Base-by-base conservation (phyloP, 1,140 invertebrate species). In the Drosophila sucinea region DNA sequence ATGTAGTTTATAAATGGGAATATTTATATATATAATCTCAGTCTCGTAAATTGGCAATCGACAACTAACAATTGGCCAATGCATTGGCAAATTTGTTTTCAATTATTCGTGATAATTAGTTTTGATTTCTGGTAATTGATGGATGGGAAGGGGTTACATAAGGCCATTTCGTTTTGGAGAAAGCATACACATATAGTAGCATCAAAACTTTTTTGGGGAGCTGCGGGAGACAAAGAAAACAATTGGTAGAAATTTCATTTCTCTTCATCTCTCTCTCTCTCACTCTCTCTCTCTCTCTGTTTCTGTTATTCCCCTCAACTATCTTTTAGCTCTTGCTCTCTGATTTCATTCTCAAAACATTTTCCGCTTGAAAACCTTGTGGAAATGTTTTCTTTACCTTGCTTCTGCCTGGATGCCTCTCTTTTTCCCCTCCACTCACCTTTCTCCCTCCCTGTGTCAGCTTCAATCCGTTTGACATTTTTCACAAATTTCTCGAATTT, bases 51-150 rank as follows among this genome's bases (percentile, higher is more conserved):
- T 41, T 60, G 27, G 40, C 32, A 33, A 23, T 17, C n/a, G 32
- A 33, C 27, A 51, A 1, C 27, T 60, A 17, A 47, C 55, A 65
- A 60, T 66, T 73, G 60, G 57, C 10, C 33, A 35, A 55, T 11
- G 3, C 35, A 11, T 38, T 35, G n/a, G 30, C 60, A 64, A 77
- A 76, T 77, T 77, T 64, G 41, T 76, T 77, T 77, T 70, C 73
- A 77, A 77, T 77, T 69, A 75, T 76, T 23, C 25, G 44, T 47
- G 29, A 7, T 44, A 44, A 32, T 47, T 11, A 17, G 40, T 32
- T 47, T 29, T 76, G 69, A 70, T 70, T 67, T 75, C 56, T 38
- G 25, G 41, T n/a, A n/a, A 63, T 56, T 33, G 30, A 30, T 7
- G 41, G 40, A 38, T 47, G 32, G 17, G 17, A 17, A 17, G 35